Percentiles rank a stretch among this genome's conserved stretches.
Evolutionary conservation across 2,888 invertebrate genomes (phyloP).

Genomic region (Tromatobia lineatoria): DNA sequence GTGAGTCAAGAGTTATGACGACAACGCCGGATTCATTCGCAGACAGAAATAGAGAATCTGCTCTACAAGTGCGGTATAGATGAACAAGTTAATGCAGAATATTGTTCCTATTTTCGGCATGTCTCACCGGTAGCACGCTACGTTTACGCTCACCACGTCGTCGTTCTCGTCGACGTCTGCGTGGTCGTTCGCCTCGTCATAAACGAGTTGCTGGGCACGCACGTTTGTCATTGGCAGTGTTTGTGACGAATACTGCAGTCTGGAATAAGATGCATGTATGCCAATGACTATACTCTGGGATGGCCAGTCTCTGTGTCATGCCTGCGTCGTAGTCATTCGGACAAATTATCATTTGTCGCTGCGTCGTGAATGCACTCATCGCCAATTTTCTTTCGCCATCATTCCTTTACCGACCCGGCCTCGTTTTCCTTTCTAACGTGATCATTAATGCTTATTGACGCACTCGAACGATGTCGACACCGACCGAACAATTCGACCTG

Average conservation of each 20-base stretch:
- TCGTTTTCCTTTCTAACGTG: constrained; percentile 32
- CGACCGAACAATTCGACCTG: constrained; percentile 37
- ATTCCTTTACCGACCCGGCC: constrained; percentile 50
- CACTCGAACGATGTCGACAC: constrained; percentile 55
- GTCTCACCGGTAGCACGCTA: constrained; percentile 47
- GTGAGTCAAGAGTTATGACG: constrained; percentile 9
- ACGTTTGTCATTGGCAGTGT: background rate
- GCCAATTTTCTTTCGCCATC: constrained; percentile 5
- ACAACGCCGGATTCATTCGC: background rate
- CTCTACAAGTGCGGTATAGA: background rate
- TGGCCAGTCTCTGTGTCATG: background rate
- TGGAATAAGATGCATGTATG: background rate
- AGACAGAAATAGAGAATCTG: constrained; percentile 1
- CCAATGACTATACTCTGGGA: constrained; percentile 17
- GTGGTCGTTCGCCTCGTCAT: no score
- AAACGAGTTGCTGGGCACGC: background rate
- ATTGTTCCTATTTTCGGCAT: constrained; percentile 36
- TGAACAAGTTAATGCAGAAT: background rate
- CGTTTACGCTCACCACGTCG: constrained; percentile 28
- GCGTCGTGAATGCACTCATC: constrained; percentile 5
- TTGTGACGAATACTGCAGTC: background rate
- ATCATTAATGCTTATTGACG: constrained; percentile 54
- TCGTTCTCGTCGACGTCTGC: constrained; percentile 30
- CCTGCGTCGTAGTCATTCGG: background rate
- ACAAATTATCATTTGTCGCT: constrained; percentile 16